Conservation (phyloP, 2,888 invertebrate species). For the Sialis fuliginosa region DNA sequence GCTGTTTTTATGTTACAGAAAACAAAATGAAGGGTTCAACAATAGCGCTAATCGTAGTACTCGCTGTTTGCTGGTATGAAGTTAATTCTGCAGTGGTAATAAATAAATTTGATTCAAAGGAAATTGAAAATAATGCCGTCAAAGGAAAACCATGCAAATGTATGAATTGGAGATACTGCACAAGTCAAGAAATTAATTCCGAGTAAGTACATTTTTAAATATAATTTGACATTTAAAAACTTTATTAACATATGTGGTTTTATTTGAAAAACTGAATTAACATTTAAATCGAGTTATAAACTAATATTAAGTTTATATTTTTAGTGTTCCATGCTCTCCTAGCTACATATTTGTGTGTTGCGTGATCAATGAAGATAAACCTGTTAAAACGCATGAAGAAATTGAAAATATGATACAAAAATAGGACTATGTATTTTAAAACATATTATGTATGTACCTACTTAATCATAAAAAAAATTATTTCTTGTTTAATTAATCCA, state of each 20-base stretch:
- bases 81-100: no score
- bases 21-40: no score
- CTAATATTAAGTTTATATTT: constrained; percentile 9
- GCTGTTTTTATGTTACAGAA: no score
- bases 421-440: no score
- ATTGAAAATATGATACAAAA: no score
- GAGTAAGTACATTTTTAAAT: constrained; percentile 15
- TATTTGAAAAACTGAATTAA: neutral
- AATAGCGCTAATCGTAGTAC: no score
- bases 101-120: no score
- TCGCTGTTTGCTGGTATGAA: no score
- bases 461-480: no score
- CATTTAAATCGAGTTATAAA: neutral
- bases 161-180: constrained; percentile 17
- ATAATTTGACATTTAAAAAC: neutral
- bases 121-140: no score
- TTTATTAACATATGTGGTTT: neutral
- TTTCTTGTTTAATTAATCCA: no score
- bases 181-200: constrained; percentile 16
- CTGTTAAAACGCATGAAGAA: neutral
- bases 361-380: constrained; percentile 1
- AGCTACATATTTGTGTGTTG: constrained; percentile 16
- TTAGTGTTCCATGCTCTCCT: constrained; percentile 14
- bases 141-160: constrained; percentile 15
- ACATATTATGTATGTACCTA: no score